Percentiles rank a stretch among this genome's conserved stretches.
Evolutionary conservation across 2,797 vertebrate genomes (phyloP).

Genomic region (Spinus pinus): DNA sequence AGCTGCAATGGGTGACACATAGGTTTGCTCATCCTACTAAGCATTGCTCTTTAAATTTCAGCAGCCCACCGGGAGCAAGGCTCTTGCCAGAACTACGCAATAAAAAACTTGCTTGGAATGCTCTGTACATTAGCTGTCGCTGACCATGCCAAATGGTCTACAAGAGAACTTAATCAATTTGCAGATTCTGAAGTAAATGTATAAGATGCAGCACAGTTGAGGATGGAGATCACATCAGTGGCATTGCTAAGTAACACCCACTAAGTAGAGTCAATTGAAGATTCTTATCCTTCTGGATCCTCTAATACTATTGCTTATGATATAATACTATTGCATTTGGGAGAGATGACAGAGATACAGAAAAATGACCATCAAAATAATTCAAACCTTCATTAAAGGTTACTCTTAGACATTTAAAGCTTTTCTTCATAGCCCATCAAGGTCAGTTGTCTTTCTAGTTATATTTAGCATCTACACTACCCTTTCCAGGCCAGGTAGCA

Average conservation of each 20-base stretch:
- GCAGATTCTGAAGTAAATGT: background rate
- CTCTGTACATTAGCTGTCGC: accelerated
- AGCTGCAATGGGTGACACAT: background rate
- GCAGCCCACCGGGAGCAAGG: background rate
- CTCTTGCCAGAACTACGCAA: background rate
- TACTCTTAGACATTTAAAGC: background rate
- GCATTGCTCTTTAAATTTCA: background rate
- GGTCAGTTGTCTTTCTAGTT: background rate
- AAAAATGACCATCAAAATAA: background rate
- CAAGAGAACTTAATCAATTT: background rate
- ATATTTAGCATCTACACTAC: background rate
- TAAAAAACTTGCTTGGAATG: background rate
- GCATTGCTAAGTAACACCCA: background rate
- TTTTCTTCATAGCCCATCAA: background rate
- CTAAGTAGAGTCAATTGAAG: background rate
- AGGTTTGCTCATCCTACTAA: background rate
- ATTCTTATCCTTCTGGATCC: background rate
- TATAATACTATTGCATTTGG: background rate
- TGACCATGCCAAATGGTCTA: background rate
- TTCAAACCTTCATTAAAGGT: background rate
- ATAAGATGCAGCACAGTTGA: background rate
- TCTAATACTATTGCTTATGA: background rate
- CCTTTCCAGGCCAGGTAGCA: background rate
- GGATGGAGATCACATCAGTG: background rate
- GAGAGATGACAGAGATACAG: background rate